Base-by-base conservation (phyloP, 92 coral and sea anemone genomes). In the Phymanthus crucifer region DNA sequence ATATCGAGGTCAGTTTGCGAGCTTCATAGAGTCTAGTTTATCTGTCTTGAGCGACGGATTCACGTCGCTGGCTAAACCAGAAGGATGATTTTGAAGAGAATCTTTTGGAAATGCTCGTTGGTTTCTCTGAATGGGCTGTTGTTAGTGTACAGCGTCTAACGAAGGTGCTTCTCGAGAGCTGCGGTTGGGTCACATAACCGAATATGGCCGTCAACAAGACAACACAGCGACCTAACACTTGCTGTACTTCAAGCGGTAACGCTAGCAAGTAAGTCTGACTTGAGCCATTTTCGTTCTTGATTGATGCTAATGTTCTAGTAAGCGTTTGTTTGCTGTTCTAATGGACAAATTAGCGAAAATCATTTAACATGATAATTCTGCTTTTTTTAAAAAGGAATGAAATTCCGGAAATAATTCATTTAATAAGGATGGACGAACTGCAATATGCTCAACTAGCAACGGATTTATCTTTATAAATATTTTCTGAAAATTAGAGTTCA, bases 241-340 rank as follows among this genome's bases (percentile, higher is more conserved):
- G 68, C 29, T 61, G 68, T 61, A 61, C 68, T 4, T 54, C 64
- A 4, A 61, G 34, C 4, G 68, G 68, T 3, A 27, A 3, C 34
- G 4, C 68, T 14, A 61, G 29, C 68, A 61, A 61, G 68, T 61
- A 61, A 61, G 68, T 54, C 50, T n/a, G 16, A 45, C 64, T 61
- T 3, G 16, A 61, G 13, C 3, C 68, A 27, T 23, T 19, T 61
- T 26, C 23, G 26, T 4, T 27, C 29, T 61, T 29, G 19, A 9
- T 23, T 61, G 34, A 11, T 27, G 34, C 29, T 61, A 61, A 27
- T 27, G 9, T 61, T 61, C 68, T 9, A 33, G 68, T 61, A 26
- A 27, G 68, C 68, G 33, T 61, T 27, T 61, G 68, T 61, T 61
- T 61, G 68, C 36, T 61, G 13, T 61, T 27, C 23, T 61, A 61